Evolutionary conservation across 64 coral and sea anemone species (phyloP).

Genomic region (Actinia tenebrosa): DNA sequence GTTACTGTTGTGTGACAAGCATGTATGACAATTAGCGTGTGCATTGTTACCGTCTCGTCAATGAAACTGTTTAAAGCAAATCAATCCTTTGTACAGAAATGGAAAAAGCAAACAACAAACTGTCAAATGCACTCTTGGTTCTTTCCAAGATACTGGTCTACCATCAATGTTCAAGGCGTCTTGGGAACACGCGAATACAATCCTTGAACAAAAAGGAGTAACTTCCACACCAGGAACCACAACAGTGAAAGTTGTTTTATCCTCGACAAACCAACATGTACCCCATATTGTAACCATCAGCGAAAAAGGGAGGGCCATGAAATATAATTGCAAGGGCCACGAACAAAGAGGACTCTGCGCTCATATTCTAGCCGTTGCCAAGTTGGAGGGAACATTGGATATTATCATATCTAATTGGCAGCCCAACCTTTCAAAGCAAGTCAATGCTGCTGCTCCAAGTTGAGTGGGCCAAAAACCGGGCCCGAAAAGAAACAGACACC

Average conservation of each 20-base stretch:
- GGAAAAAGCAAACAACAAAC: not conserved
- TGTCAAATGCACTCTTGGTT: constrained; percentile 2
- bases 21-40: too few relatives aligned
- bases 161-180: constrained; percentile 23
- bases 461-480: constrained; percentile 8
- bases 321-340: constrained; percentile 26
- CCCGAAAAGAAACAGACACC: constrained; percentile 10
- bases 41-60: not conserved
- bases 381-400: constrained; percentile 12
- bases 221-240: not conserved
- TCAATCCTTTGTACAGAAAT: constrained; percentile 20
- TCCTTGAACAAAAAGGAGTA: constrained; percentile 25
- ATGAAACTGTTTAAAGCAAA: constrained; percentile 11
- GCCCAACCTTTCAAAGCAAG: constrained; percentile 22
- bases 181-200: constrained; percentile 16
- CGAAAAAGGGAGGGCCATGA: not conserved
- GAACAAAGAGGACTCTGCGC: constrained; percentile 13
- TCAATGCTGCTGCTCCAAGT: constrained; percentile 6
- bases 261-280: not conserved
- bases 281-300: constrained; percentile 14
- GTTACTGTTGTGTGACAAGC: too few relatives aligned
- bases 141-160: constrained; percentile 21
- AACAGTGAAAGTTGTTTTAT: not conserved
- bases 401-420: constrained; percentile 23
- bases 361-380: constrained; percentile 22